Evolutionary conservation across 2,888 invertebrate genomes (phyloP).

Genomic region (Tenodera sinensis): DNA sequence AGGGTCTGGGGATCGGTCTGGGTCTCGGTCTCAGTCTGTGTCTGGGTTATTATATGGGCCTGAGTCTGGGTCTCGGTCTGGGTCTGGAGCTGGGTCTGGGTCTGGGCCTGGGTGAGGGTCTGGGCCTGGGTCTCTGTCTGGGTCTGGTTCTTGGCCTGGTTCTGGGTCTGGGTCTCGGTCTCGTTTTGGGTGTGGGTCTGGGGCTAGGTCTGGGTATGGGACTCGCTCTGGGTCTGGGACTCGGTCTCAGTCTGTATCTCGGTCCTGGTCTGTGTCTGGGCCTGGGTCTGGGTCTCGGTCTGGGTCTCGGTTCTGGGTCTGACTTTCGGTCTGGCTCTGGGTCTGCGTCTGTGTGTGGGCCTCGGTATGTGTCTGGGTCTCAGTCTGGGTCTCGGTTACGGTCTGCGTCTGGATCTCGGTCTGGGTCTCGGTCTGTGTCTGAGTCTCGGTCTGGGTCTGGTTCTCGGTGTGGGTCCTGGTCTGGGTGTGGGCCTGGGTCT

Average conservation of each 20-base stretch:
- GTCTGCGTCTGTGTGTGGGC: constrained; percentile 33
- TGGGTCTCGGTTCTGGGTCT: not conserved
- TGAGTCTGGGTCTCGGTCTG: constrained; percentile 11
- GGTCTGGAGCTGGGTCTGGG: constrained; percentile 24
- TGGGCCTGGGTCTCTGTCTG: no score
- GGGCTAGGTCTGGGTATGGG: constrained; percentile 33
- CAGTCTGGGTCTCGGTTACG: not conserved
- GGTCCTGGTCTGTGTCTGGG: constrained; percentile 18
- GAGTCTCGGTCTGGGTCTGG: constrained; percentile 33
- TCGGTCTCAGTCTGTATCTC: constrained; percentile 31
- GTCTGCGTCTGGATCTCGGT: constrained; percentile 24
- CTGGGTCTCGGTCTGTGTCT: constrained; percentile 34
- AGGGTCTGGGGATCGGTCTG: constrained; percentile 31
- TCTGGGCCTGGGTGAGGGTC: not conserved
- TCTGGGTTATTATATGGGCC: constrained; percentile 31
- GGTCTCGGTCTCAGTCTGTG: constrained; percentile 34
- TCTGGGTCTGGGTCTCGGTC: not conserved
- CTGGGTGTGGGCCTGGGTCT: constrained; percentile 28
- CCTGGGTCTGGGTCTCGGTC: constrained; percentile 5
- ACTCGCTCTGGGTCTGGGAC: constrained; percentile 33
- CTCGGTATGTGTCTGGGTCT: constrained; percentile 31
- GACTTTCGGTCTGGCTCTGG: constrained; percentile 31
- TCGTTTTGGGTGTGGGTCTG: no score
- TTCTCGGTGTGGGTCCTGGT: constrained; percentile 2
- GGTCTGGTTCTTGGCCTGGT: not conserved